phyloP scores from a whole-genome alignment of 2,113 vertebrate genomes.

The Telmatochromis brichardi region DNA sequence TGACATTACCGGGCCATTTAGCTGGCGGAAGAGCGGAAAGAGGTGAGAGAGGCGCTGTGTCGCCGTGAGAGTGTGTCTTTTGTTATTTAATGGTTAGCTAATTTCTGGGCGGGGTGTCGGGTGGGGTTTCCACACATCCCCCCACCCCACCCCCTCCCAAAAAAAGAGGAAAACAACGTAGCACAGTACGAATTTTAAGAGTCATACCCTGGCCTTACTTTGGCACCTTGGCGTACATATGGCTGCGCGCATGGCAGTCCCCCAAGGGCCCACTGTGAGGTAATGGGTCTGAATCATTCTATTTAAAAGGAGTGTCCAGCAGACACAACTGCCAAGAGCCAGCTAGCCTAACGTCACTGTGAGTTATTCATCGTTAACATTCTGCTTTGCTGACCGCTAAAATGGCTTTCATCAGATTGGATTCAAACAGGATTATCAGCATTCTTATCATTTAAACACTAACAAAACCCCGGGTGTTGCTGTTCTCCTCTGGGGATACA shows the following conservation, averaged over 20 bases:
- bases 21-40: slow-evolving; percentile 52
- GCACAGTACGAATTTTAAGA: background rate
- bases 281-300: background rate
- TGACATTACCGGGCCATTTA: slow-evolving; percentile 69
- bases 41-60: slow-evolving; percentile 51
- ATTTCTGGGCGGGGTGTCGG: slow-evolving; percentile 32
- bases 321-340: background rate
- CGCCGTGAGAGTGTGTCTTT: slow-evolving; percentile 1
- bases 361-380: background rate
- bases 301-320: background rate
- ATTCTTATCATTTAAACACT: background rate
- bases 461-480: background rate
- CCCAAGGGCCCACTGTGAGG: background rate
- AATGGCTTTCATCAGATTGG: background rate
- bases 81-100: slow-evolving; percentile 65
- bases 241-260: background rate
- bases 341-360: background rate
- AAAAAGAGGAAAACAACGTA: slow-evolving; percentile 33
- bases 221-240: background rate
- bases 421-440: background rate
- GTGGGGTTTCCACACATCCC: background rate
- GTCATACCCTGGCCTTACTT: background rate
- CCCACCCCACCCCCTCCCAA: fast-evolving
- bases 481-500: background rate
- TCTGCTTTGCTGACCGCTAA: background rate